Base-by-base conservation (phyloP, 2,888 invertebrate genomes). In the Diarsia mendica region DNA sequence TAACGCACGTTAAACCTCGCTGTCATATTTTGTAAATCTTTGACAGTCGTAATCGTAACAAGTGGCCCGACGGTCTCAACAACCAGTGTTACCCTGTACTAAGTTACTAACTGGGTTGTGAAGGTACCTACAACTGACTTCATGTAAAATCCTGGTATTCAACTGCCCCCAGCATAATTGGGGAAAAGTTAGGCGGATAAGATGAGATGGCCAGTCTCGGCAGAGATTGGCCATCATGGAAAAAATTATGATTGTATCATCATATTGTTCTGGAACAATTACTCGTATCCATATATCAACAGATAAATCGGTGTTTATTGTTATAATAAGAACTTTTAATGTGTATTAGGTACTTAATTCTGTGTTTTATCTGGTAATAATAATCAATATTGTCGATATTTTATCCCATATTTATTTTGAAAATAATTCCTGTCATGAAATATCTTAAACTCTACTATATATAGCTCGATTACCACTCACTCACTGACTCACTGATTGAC, bases 301-400 rank as follows among this genome's bases (percentile, higher is more conserved):
- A 61, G 68, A 64, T 51, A 60, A 72, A 73, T 80, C 13, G 77
- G 73, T 77, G 77, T 80, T 80, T 77, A 77, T 77, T 77, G 63
- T 77, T 80, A 77, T 77, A 77, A 65, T 77, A 80, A 72, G 48
- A 64, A 77, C 64, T 77, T 2, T 33, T 73, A 71, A 72, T 49
- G 55, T 63, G 61, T 80, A 55, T 70, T 79, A 77, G 77, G 64
- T 81, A 80, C 80, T 77, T 64, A 77, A 72, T 11, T 64, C 63
- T 79, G 63, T 83, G 66, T 71, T 68, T 70, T 61, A 72, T 72
- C 63, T 67, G 72, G 51, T 71, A 53, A 65, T 39, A 48, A 44
- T 72, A 23, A 55, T 64, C 23, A 49, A 44, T 23, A 49, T 55
- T 72, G 44, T 51, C 23, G 44, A 80, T 13, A 49, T 51, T 64